A percentile compares a stretch with the other conserved stretches of the same genome.
phyloP scores from a whole-genome alignment of 2,888 invertebrate species.

The Liopterus haemorrhoidalis region DNA sequence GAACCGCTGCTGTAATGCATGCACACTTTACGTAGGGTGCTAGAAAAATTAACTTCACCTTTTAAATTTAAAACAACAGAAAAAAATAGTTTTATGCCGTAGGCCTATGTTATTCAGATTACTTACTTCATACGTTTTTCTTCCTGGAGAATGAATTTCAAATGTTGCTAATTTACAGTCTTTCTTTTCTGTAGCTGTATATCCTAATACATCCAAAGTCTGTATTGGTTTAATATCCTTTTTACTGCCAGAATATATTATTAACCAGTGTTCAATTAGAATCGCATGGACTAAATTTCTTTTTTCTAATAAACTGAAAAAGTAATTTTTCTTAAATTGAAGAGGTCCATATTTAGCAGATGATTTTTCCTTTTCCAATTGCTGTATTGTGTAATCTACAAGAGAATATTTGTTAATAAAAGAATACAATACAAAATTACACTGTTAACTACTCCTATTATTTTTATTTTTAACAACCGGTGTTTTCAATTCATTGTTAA shows the following conservation, averaged over 20 bases:
- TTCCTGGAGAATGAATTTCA: constrained; percentile 12
- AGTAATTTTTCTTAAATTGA: constrained; percentile 14
- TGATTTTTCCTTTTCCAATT: too few species aligned
- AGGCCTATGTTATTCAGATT: too few species aligned
- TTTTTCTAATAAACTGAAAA: constrained; percentile 12
- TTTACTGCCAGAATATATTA: constrained; percentile 21
- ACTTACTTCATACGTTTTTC: constrained; percentile 20
- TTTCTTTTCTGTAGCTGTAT: constrained; percentile 18
- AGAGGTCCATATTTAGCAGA: constrained; percentile 16
- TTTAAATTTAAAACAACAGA: too few species aligned
- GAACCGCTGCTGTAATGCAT: too few species aligned
- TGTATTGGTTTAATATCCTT: constrained; percentile 24
- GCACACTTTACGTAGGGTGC: too few species aligned
- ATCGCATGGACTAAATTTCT: constrained; percentile 10
- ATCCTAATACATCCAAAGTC: constrained; percentile 24
- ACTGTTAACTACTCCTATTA: too few species aligned
- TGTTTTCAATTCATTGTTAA: too few species aligned
- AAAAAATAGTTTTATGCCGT: too few species aligned
- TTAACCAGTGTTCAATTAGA: constrained; percentile 13
- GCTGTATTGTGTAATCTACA: constrained; percentile 7
- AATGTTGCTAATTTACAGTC: constrained; percentile 11
- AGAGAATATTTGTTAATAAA: constrained; percentile 6
- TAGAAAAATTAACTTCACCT: too few species aligned
- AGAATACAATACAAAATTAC: too few species aligned
- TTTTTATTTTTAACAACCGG: too few species aligned